These are phyloP conservation scores for Ophion obscuratus DNA, from an alignment of 2,888 invertebrate species.

Conservation along the genomic window DNA sequence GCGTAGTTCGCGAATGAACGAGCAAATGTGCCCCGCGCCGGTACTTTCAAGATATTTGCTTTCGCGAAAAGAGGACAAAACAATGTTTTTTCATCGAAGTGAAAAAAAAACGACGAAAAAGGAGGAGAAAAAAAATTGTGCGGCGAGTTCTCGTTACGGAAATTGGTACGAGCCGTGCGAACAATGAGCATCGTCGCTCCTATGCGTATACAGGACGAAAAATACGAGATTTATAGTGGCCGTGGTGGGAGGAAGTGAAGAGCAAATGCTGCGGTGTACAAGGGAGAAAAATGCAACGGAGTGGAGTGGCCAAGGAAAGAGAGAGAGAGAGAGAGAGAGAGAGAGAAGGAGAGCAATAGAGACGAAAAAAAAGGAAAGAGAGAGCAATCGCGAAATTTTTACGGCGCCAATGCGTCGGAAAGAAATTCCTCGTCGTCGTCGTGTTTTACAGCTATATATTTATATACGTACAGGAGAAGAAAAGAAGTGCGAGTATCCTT, in stretches of 20 bases:
- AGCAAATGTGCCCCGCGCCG: slow-evolving; percentile 23
- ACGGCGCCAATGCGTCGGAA: slow-evolving; percentile 70
- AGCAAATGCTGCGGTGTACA: slow-evolving; percentile 48
- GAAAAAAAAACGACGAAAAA: slow-evolving; percentile 9
- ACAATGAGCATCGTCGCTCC: slow-evolving; percentile 64
- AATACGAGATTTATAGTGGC: slow-evolving; percentile 45
- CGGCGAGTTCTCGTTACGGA: slow-evolving; percentile 76
- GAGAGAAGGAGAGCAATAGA: slow-evolving; percentile 52
- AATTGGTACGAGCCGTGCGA: slow-evolving; percentile 71
- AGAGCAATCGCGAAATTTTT: slow-evolving; percentile 68
- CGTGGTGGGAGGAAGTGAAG: slow-evolving; percentile 41
- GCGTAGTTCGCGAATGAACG: slow-evolving; percentile 7
- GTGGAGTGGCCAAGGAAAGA: slow-evolving; percentile 40
- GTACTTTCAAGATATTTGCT: slow-evolving; percentile 58
- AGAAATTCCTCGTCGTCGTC: slow-evolving; percentile 60
- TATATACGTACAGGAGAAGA: slow-evolving; percentile 25
- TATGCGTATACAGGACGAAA: slow-evolving; percentile 31
- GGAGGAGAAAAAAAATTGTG: slow-evolving; percentile 3
- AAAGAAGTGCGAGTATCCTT: slow-evolving; percentile 53
- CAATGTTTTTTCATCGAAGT: slow-evolving; percentile 14
- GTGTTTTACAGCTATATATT: slow-evolving; percentile 10
- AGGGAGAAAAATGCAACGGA: slow-evolving; percentile 47
- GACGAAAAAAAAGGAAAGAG: slow-evolving; percentile 49
- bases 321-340: slow-evolving; percentile 50
- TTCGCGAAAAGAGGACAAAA: slow-evolving; percentile 42